Conservation (phyloP, 92 coral and sea anemone species). For the Pocillopora grandis region DNA sequence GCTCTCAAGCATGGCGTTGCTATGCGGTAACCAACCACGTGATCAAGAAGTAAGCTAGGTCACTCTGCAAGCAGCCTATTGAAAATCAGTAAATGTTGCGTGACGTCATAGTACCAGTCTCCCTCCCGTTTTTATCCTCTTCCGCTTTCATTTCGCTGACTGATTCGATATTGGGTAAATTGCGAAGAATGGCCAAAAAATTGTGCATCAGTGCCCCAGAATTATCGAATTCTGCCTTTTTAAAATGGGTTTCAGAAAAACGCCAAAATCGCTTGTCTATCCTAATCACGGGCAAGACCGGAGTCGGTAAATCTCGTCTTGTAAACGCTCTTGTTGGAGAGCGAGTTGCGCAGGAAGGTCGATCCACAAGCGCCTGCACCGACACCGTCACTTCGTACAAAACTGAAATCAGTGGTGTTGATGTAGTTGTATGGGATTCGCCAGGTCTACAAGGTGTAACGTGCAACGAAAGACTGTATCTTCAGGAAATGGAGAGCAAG, state of each 20-base stretch:
- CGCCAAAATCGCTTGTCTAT: neutral
- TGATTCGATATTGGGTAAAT: neutral
- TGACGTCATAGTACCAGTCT: too few relatives aligned
- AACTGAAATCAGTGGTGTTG: neutral
- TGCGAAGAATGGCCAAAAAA: neutral
- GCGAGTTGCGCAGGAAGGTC: slow-evolving; percentile 32
- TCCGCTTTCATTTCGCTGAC: neutral
- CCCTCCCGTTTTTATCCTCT: neutral
- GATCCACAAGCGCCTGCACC: neutral
- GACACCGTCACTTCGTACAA: neutral
- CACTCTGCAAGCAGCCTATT: too few relatives aligned
- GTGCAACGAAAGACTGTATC: slow-evolving; percentile 10
- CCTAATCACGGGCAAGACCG: slow-evolving; percentile 47
- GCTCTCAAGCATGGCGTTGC: too few relatives aligned
- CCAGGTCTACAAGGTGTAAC: slow-evolving; percentile 60
- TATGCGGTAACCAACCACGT: too few relatives aligned
- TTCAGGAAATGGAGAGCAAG: slow-evolving; percentile 15
- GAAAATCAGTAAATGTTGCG: too few relatives aligned
- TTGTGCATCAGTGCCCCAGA: neutral
- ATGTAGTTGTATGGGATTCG: slow-evolving; percentile 47
- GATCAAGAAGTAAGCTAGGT: too few relatives aligned
- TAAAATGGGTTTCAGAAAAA: neutral
- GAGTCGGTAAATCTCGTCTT: slow-evolving; percentile 56
- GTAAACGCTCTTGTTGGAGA: slow-evolving; percentile 49
- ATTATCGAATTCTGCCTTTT: neutral